Evolutionary conservation across 1,140 invertebrate genomes (phyloP), one percentile per base, ranked within the genome.

Genomic region (Trigoniulus corallinus): DNA sequence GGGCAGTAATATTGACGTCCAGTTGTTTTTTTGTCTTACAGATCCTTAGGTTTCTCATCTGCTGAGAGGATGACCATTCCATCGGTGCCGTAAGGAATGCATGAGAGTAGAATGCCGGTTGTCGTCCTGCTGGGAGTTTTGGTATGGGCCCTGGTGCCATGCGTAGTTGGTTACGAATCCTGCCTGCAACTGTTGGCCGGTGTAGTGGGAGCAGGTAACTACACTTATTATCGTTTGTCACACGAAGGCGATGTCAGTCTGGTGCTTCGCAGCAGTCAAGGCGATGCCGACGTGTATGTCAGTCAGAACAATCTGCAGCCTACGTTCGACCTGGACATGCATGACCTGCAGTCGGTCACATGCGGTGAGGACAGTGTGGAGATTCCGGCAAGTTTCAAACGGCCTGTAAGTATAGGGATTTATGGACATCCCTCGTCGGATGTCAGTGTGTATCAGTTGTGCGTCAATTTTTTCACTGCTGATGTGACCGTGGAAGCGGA

Each of bases 261-360:
- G 50, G 55, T 61, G 25, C 59, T 78, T 26, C 51, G 50, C 4
- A 63, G 58, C 45, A 68, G 72, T 42, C 56, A 55, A 54, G 77
- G 77, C 7, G 77, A 80, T 66, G 71, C 72, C 40, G 77, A 80
- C 65, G 58, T 80, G 29, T 80, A 78, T 60, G 63, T 77, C 37
- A 77, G 76, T 1, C 68, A 75, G 57, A 62, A 58, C 47, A 67
- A 61, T 27, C 57, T 62, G 20, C 69, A 72, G 53, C 77, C 77
- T 25, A 73, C 72, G 1, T 74, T 66, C 58, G 69, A 74, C 34
- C 70, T 65, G 42, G 66, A 72, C 46, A 61, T 69, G 22, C 74
- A 77, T 64, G 73, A 73, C 52, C 56, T 76, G n/a, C 72, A 78
- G 51, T 77, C 75, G 18, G 67, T 68, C 41, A 75, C 75, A 34